Evolutionary conservation across 1,140 invertebrate genomes (phyloP), one percentile per base, ranked within the genome.

Genomic region (Mycetomoellerius zeteki): DNA sequence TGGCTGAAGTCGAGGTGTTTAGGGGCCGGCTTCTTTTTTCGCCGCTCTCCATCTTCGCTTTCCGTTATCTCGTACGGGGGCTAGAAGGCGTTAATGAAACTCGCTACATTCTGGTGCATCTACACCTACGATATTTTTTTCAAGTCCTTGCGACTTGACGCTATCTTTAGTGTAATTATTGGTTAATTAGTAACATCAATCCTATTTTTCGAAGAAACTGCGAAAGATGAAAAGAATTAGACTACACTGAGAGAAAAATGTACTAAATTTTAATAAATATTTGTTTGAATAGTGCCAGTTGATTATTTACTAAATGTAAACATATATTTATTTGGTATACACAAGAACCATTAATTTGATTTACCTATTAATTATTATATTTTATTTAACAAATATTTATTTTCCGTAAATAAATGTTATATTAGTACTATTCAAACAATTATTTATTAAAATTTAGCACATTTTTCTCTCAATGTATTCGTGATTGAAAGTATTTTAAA

Each of bases 61-160:
- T 69, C 88, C 52, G 69, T 85, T 85, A 56, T 72, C 80, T 10
- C 52, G 33, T 43, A 8, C 82, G 72, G 85, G 64, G 16, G 24
- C 21, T 43, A 65, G 24, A 80, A 88, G 54, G 89, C 87, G 88
- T 80, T 92, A 91, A 91, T 89, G 85, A 91, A 85, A n/a, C 81
- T 86, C 24, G n/a, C 62, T 84, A 77, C 78, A 82, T 77, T 64
- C 58, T 58, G 24, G 62, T 21, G 14, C 65, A 54, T 30, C 58
- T n/a, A 16, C 21, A 43, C 58, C n/a, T 21, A n/a, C 33, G 47
- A 76, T 65, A 33, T 78, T 43, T 52, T 47, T 54, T n/a, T n/a
- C n/a, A 27, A 52, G 14, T 27, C 10, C 50, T 65, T 50, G 47
- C n/a, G n/a, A 5, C 33, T 82, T 58, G 19, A 67, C 50, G 16